Evolutionary conservation across 2,888 invertebrate genomes (phyloP), one percentile per base, ranked within the genome.

Genomic region (Synergus gifuensis): DNA sequence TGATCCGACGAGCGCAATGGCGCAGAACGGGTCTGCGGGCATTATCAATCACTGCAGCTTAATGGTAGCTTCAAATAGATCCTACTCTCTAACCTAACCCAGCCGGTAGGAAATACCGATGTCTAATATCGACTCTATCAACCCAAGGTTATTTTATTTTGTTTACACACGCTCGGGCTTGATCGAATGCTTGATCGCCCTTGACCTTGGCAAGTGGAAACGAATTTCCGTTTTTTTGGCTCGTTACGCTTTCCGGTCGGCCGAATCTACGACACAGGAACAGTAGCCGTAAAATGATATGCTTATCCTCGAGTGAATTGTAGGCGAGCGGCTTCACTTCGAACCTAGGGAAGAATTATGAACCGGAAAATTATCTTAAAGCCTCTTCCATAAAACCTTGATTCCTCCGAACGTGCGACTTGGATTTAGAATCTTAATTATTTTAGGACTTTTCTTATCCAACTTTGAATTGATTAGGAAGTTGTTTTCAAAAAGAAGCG

Each of bases 11-110:
- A 81, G 85, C 85, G 87, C 86, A 87, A 87, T 86, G 86, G 88
- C 84, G 88, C 85, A 84, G 88, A 89, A 89, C 89, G 87, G 81
- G 86, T 87, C 87, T 87, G 85, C 86, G 86, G 87, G 86, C 86
- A 90, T 90, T 90, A 90, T 90, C 89, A 89, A 89, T 90, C 89
- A 89, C 88, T 76, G 79, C 76, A 81, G 85, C 86, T 83, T 89
- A 89, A 89, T 87, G 76, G 80, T 76, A 82, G 85, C 86, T 84
- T 88, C 87, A 87, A 87, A 86, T 87, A 86, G 86, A 88, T 88
- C 86, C 85, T 87, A 87, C 66, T 44, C 44, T 87, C 86, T 79
- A 81, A 79, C 76, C 80, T 82, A 81, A 82, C 83, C 79, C 81
- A 81, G 82, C 78, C 82, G 81, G 79, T 81, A 60, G 66, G 82